Evolutionary conservation across 1,140 invertebrate genomes (phyloP), one percentile per base, ranked within the genome.

Genomic region (Ceratosolen solmsi): DNA sequence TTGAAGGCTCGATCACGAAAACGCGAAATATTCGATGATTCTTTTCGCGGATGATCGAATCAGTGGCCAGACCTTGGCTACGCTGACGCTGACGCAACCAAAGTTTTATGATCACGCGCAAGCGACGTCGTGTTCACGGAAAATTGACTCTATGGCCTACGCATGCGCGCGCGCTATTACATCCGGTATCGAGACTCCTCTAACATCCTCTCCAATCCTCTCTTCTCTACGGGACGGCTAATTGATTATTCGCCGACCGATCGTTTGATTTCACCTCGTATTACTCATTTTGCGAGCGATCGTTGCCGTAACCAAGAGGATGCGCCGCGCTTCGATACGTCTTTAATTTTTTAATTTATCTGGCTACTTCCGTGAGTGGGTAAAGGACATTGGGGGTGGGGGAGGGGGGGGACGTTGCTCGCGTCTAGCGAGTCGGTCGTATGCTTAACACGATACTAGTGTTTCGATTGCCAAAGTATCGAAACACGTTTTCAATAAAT

Each of bases 1-100:
- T n/a, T n/a, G n/a, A 15, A 36, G 65, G 22, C 36, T 7, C 65
- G 65, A 1, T 15, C 60, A 71, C 38, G 65, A 11, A 36, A 20
- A 51, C 58, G n/a, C 54, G 30, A 56, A 63, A 46, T 65, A 11
- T 38, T 41, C 51, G 27, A 60, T 15, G 15, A 75, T 65, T 68
- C 5, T 46, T 65, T 82, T 58, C 82, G 83, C 82, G 80, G 80
- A 86, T 85, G 85, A 85, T 84, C 84, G 80, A 86, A 84, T 84
- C 84, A 63, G 83, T 84, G 41, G 5, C 74, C 78, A 84, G 84
- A 75, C 85, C 83, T 85, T 85, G 83, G 75, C 46, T 84, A 60
- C 75, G 73, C 71, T 77, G 20, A 51, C 25, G 30, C 65, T 86
- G 84, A 85, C 85, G 84, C 84, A 86, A 86, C 27, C 17, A 5